Conservation (phyloP, 2,888 invertebrate genomes). For the Sepiola atlantica region DNA sequence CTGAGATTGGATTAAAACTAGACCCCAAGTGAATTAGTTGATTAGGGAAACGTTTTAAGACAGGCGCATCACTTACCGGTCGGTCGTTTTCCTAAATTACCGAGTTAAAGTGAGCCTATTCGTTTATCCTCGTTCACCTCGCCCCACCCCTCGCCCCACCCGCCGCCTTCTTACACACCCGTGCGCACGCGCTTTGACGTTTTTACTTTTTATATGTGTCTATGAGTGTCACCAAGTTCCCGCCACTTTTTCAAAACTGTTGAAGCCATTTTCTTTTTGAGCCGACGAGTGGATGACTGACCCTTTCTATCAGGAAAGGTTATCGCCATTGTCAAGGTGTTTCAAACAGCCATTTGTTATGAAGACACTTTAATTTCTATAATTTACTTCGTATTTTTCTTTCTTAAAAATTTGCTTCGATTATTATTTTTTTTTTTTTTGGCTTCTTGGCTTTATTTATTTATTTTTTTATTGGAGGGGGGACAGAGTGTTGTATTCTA, state of each 20-base stretch:
- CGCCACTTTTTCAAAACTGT: background rate
- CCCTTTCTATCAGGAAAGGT: background rate
- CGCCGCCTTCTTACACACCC: background rate
- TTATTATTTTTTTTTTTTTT: background rate
- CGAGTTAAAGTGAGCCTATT: background rate
- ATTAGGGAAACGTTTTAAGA: conserved; percentile 32
- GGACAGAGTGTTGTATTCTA: background rate
- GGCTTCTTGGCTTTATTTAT: background rate
- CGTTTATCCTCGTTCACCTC: background rate
- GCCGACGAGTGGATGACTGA: background rate
- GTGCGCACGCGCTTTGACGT: background rate
- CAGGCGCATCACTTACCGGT: background rate
- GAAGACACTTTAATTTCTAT: background rate
- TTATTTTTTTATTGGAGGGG: background rate
- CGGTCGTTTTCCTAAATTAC: background rate
- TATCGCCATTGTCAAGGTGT: background rate
- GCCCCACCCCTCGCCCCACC: background rate
- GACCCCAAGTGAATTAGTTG: background rate
- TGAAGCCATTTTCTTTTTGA: background rate
- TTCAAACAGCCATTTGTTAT: background rate
- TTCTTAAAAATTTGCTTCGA: background rate
- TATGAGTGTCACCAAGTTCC: background rate
- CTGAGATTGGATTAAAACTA: conserved; percentile 8
- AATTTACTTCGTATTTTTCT: background rate
- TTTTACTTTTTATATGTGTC: background rate